These are phyloP conservation scores for Vollenhovia emeryi DNA, from an alignment of 1,140 invertebrate species.

Conservation along the genomic window DNA sequence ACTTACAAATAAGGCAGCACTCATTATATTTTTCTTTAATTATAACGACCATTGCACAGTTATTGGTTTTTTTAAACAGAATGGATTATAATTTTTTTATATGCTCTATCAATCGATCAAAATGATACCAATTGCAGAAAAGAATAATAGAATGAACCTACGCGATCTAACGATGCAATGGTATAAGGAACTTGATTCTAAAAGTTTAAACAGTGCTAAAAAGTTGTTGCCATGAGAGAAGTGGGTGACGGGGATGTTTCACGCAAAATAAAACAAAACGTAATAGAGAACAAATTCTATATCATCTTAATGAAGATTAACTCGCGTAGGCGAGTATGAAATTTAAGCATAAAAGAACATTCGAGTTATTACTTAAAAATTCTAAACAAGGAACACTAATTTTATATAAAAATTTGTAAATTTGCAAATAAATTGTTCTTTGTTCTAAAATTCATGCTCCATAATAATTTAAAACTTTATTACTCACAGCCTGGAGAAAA, in stretches of 20 bases:
- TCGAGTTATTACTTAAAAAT: neutral
- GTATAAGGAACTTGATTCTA: neutral
- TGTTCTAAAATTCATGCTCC: neutral
- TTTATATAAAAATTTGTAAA: slow-evolving; percentile 3
- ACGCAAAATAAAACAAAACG: slow-evolving; percentile 21
- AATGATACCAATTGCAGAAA: neutral
- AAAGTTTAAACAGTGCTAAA: slow-evolving; percentile 43
- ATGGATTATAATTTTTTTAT: neutral
- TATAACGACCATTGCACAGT: neutral
- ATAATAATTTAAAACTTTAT: neutral
- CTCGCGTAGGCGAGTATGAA: neutral
- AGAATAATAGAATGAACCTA: neutral
- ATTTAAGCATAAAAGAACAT: neutral
- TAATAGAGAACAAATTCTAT: slow-evolving; percentile 19
- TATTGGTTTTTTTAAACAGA: neutral
- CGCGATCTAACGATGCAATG: neutral
- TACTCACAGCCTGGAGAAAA: neutral
- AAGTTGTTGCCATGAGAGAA: slow-evolving; percentile 39
- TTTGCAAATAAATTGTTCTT: neutral
- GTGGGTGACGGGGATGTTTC: slow-evolving; percentile 4
- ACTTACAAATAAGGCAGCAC: slow-evolving; percentile 66
- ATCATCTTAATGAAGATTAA: slow-evolving; percentile 57
- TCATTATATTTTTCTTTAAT: slow-evolving; percentile 64
- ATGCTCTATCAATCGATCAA: neutral
- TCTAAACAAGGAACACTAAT: neutral